Evolutionary conservation across 2,113 vertebrate species (phyloP).

Genomic region (Hippopotamus amphibius): DNA sequence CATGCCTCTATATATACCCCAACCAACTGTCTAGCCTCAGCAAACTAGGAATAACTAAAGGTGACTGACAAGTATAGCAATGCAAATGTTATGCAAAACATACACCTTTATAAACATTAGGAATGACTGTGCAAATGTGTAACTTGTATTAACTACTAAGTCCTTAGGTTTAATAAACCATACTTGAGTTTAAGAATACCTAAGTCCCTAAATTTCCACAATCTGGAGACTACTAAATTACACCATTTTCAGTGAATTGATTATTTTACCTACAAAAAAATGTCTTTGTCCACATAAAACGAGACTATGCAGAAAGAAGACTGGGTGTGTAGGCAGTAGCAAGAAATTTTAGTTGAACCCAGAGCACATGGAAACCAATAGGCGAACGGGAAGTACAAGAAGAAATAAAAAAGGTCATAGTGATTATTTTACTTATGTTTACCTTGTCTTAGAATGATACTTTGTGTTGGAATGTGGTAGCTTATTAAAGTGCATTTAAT

Average conservation of each 20-base stretch:
- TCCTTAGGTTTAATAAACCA: slow-evolving; percentile 47
- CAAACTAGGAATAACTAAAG: slow-evolving; percentile 16
- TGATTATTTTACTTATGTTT: background rate
- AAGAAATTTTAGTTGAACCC: slow-evolving; percentile 25
- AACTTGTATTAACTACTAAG: slow-evolving; percentile 45
- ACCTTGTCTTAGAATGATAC: background rate
- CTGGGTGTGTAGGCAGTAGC: background rate
- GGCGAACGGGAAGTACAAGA: background rate
- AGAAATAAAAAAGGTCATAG: background rate
- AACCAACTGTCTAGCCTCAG: background rate
- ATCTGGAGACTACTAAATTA: background rate
- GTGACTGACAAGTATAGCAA: background rate
- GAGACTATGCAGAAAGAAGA: background rate
- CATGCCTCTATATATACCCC: background rate
- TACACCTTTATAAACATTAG: background rate
- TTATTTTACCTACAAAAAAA: slow-evolving; percentile 40
- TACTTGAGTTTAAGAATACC: background rate
- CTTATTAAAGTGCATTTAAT: slow-evolving; percentile 13
- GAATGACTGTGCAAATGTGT: slow-evolving; percentile 27
- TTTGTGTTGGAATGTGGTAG: background rate
- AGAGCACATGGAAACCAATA: background rate
- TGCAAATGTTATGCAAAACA: slow-evolving; percentile 32
- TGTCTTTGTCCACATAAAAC: background rate
- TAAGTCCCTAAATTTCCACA: background rate
- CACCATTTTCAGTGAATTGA: background rate